Conservation (phyloP, 1,140 invertebrate genomes). For the Apis cerana region DNA sequence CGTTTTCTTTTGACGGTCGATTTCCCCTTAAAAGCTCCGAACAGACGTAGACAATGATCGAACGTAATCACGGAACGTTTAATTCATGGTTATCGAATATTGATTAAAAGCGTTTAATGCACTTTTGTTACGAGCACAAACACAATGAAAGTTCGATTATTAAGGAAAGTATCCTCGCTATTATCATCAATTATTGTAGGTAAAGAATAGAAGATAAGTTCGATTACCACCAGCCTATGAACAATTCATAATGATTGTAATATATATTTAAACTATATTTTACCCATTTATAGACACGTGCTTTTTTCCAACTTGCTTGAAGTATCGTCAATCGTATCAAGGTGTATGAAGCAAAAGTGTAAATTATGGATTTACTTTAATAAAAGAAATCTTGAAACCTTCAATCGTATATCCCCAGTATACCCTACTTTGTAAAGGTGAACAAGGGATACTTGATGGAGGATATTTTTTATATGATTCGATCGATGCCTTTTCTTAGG, state of each 20-base stretch:
- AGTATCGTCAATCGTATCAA: background rate
- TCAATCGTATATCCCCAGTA: background rate
- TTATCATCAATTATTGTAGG: background rate
- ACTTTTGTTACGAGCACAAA: background rate
- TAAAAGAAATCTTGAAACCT: constrained; percentile 12
- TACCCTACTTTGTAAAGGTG: background rate
- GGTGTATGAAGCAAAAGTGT: background rate
- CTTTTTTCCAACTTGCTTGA: background rate
- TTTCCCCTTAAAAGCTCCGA: constrained; percentile 26
- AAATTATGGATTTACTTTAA: constrained; percentile 1
- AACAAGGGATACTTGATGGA: background rate
- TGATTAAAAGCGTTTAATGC: background rate
- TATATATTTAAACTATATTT: too few relatives aligned
- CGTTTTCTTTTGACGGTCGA: constrained; percentile 26
- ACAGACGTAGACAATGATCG: background rate
- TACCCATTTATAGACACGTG: background rate
- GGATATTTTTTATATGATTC: background rate
- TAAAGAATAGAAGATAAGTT: background rate
- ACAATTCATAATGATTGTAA: background rate
- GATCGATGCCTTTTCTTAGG: constrained; percentile 27
- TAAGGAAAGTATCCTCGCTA: background rate
- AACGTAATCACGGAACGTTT: constrained; percentile 3
- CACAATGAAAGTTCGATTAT: background rate
- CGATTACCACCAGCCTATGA: too few relatives aligned
- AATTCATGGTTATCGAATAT: background rate